Percentiles rank a stretch among this genome's conserved stretches.
phyloP scores from a whole-genome alignment of 2,888 invertebrate genomes.

The Eupithecia tripunctaria region DNA sequence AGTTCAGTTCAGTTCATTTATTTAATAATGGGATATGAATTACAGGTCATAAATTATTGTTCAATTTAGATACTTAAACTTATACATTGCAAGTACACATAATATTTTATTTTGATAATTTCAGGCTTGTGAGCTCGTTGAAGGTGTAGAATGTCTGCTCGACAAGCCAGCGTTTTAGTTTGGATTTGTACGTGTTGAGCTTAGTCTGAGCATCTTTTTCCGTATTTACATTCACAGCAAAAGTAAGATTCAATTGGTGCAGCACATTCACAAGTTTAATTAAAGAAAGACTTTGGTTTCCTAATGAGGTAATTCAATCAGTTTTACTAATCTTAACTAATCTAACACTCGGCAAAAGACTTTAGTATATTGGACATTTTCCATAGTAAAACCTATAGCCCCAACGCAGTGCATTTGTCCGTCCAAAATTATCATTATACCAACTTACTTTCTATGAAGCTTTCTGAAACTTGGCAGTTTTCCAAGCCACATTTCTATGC shows the following conservation, averaged over 20 bases:
- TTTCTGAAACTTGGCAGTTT: neutral
- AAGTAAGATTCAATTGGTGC: neutral
- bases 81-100: too few species aligned
- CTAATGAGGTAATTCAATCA: too few species aligned
- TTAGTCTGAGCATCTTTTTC: neutral
- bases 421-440: neutral
- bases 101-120: too few species aligned
- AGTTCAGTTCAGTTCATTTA: too few species aligned
- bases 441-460: neutral
- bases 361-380: neutral
- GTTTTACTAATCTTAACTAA: neutral
- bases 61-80: too few species aligned
- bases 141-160: too few species aligned
- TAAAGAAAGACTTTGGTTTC: neutral
- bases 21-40: too few species aligned
- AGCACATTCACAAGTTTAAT: neutral
- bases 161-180: too few species aligned
- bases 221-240: neutral
- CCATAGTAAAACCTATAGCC: too few species aligned
- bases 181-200: too few species aligned
- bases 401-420: neutral
- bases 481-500: conserved; percentile 9
- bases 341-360: neutral
- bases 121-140: too few species aligned
- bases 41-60: too few species aligned